These are phyloP conservation scores for Merops nubicus DNA, from an alignment of 2,113 vertebrate species.

Conservation along the genomic window DNA sequence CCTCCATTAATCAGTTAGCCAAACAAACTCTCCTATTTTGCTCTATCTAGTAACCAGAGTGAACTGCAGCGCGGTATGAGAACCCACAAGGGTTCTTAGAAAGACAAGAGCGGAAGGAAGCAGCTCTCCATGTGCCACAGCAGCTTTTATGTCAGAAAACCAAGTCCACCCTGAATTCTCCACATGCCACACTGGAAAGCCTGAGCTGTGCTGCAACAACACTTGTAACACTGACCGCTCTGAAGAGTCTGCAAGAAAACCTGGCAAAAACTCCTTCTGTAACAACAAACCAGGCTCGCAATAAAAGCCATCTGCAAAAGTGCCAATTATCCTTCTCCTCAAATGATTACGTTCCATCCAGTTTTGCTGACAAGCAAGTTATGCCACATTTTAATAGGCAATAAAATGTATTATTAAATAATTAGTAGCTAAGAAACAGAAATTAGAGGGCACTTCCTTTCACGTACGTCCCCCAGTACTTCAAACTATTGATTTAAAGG, in stretches of 20 bases:
- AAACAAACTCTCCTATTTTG: slow-evolving; percentile 68
- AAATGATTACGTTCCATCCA: slow-evolving; percentile 76
- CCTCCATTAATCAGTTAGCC: slow-evolving; percentile 72
- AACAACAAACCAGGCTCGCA: slow-evolving; percentile 63
- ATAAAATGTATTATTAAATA: slow-evolving; percentile 87
- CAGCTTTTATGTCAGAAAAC: slow-evolving; percentile 16
- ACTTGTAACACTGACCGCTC: slow-evolving; percentile 11
- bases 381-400: slow-evolving; percentile 84
- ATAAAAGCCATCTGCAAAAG: slow-evolving; percentile 78
- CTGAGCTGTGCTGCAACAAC: slow-evolving; percentile 10
- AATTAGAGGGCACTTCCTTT: slow-evolving; percentile 80
- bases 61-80: slow-evolving; percentile 28
- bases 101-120: not conserved
- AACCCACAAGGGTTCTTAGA: slow-evolving; percentile 47
- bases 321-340: slow-evolving; percentile 79
- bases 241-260: slow-evolving; percentile 27
- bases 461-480: slow-evolving; percentile 68
- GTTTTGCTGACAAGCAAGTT: slow-evolving; percentile 85
- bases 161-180: not conserved
- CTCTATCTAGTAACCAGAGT: slow-evolving; percentile 50
- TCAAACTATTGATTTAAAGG: slow-evolving; percentile 76
- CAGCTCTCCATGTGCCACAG: slow-evolving; percentile 1
- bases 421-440: slow-evolving; percentile 84
- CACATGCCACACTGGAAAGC: not conserved
- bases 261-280: slow-evolving; percentile 50